phyloP scores from a whole-genome alignment of 2,113 vertebrate genomes.

The Suricata suricatta region DNA sequence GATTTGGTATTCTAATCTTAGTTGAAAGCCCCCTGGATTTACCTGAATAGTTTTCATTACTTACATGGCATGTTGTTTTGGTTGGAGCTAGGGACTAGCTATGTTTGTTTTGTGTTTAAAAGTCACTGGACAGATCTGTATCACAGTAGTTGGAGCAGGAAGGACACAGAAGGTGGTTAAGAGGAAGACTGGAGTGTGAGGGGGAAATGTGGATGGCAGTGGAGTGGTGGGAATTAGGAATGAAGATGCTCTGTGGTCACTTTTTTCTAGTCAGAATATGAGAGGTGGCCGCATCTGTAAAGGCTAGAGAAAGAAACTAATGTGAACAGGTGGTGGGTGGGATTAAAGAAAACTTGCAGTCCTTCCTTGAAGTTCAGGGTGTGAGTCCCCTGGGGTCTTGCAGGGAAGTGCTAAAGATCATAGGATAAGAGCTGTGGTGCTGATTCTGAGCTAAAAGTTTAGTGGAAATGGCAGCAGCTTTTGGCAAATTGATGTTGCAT shows the following conservation, averaged over 20 bases:
- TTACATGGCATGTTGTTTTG: background rate
- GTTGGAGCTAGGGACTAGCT: background rate
- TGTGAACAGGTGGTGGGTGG: constrained; percentile 1
- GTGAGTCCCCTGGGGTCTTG: background rate
- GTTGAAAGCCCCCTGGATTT: constrained; percentile 22
- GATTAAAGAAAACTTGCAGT: background rate
- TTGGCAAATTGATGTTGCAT: constrained; percentile 2
- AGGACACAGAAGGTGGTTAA: background rate
- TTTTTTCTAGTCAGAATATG: background rate
- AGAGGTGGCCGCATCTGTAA: background rate
- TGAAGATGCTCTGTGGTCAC: background rate
- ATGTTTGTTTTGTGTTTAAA: constrained; percentile 50
- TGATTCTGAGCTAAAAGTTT: background rate
- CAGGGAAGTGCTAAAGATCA: background rate
- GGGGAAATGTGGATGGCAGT: background rate
- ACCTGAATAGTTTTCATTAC: background rate
- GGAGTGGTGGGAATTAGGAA: background rate
- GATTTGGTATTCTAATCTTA: background rate
- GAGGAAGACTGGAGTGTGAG: background rate
- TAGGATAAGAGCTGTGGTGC: background rate
- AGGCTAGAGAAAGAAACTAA: background rate
- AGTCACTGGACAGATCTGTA: background rate
- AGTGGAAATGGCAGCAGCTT: background rate
- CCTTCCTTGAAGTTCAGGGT: background rate
- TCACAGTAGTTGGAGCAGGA: background rate